A percentile compares a stretch with the other conserved stretches of the same genome.
Conservation (phyloP, 2,113 vertebrate genomes). For the Gavialis gangeticus region DNA sequence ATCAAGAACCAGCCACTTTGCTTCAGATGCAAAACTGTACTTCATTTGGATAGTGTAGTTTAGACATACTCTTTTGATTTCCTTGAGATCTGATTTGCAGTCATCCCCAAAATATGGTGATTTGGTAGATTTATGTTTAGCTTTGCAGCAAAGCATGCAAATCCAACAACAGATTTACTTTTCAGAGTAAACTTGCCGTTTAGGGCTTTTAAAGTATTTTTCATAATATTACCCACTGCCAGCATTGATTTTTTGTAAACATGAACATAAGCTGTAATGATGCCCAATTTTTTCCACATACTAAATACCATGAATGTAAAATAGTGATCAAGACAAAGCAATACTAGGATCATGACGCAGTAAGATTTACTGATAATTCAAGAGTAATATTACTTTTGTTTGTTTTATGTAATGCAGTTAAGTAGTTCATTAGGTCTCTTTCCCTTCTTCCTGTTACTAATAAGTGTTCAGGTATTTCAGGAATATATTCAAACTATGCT, state of each 20-base stretch:
- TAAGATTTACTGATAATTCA: neutral
- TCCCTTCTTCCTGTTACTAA: neutral
- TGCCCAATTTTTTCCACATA: neutral
- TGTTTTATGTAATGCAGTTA: neutral
- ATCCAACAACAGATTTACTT: neutral
- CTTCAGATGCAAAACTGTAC: neutral
- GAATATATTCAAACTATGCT: neutral
- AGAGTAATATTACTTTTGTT: neutral
- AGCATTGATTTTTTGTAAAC: neutral
- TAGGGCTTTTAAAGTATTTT: neutral
- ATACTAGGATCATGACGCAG: neutral
- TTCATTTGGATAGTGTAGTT: neutral
- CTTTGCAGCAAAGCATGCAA: neutral
- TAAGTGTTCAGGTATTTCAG: neutral
- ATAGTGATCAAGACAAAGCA: neutral
- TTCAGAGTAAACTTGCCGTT: neutral
- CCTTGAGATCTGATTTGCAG: neutral
- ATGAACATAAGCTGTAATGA: neutral
- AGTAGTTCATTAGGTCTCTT: neutral
- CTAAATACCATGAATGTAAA: neutral
- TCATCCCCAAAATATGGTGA: neutral
- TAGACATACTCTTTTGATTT: neutral
- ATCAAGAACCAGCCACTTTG: neutral
- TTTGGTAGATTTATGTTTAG: too few species aligned
- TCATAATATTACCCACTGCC: neutral